Conservation (phyloP, 23 tunicate genomes). For the Styela clava region DNA sequence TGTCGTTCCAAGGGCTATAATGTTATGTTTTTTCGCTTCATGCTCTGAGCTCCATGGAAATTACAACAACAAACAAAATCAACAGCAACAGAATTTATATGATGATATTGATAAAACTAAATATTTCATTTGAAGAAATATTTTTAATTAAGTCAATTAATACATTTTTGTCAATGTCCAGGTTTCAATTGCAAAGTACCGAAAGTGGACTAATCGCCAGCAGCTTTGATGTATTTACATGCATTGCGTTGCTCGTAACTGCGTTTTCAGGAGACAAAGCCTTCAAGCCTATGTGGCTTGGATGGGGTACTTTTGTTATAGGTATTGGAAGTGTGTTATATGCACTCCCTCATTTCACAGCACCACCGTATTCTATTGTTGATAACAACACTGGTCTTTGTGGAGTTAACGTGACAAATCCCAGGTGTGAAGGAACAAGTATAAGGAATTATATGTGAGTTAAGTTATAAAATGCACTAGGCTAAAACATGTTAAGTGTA, state of each 20-base stretch:
- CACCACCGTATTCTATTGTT: slow-evolving; percentile 1
- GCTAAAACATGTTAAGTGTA: too few species aligned
- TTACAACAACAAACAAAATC: too few species aligned
- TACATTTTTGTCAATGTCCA: too few species aligned
- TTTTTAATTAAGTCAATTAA: too few species aligned
- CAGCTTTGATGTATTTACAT: slow-evolving; percentile 14
- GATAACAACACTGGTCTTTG: not conserved
- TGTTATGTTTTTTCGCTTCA: too few species aligned
- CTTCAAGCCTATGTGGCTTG: slow-evolving; percentile 26
- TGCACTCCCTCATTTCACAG: slow-evolving; percentile 34
- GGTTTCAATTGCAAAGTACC: slow-evolving; percentile 23
- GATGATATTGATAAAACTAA: too few species aligned
- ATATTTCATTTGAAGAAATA: too few species aligned
- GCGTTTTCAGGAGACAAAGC: slow-evolving; percentile 17
- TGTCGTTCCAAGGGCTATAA: too few species aligned
- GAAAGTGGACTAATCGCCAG: slow-evolving; percentile 20
- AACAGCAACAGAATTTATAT: too few species aligned
- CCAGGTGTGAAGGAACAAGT: slow-evolving; percentile 4
- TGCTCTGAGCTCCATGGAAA: too few species aligned
- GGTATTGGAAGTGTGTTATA: slow-evolving; percentile 28
- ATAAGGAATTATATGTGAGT: slow-evolving; percentile 24
- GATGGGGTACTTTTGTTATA: slow-evolving; percentile 35
- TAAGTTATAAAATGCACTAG: too few species aligned
- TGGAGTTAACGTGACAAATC: slow-evolving; percentile 7
- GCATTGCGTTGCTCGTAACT: slow-evolving; percentile 9